These are phyloP conservation scores for Tetragnatha versicolor DNA, from an alignment of 1,140 invertebrate genomes.

Conservation along the genomic window DNA sequence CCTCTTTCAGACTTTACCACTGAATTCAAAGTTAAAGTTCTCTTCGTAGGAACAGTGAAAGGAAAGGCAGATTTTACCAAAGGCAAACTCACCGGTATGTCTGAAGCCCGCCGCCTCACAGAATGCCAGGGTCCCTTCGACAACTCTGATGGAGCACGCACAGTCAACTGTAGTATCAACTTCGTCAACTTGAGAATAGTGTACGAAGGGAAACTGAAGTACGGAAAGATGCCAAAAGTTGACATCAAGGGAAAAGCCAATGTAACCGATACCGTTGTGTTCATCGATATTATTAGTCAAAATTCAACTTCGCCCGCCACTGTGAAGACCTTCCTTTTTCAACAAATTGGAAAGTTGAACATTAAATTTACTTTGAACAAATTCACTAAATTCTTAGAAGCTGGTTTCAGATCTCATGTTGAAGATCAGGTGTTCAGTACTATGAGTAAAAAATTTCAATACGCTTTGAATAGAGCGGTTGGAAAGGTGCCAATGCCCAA, in stretches of 20 bases:
- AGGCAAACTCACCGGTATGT: conserved; percentile 27
- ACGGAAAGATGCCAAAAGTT: conserved; percentile 41
- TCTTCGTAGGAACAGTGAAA: conserved; percentile 44
- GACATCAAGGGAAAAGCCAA: conserved; percentile 40
- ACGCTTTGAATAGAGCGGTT: conserved; percentile 28
- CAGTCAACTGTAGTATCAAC: conserved; percentile 36
- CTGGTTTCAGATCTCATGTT: conserved; percentile 10
- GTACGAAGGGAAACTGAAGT: conserved; percentile 47
- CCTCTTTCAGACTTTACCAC: conserved; percentile 10
- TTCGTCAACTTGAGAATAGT: conserved; percentile 24
- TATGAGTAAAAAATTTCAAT: conserved; percentile 37
- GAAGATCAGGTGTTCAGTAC: conserved; percentile 25
- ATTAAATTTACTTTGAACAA: conserved; percentile 34
- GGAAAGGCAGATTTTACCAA: conserved; percentile 31
- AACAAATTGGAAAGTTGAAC: conserved; percentile 6
- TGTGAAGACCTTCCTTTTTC: conserved; percentile 33
- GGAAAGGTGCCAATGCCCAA: conserved; percentile 29
- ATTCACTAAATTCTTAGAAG: conserved; percentile 25
- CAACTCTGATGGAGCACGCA: conserved; percentile 22
- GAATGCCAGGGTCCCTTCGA: conserved; percentile 44
- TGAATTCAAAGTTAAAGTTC: conserved; percentile 41
- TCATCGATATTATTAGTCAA: conserved; percentile 20
- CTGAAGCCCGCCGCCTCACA: neutral
- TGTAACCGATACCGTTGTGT: conserved; percentile 1
- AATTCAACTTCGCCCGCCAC: neutral